Evolutionary conservation across 1,140 invertebrate genomes (phyloP), one percentile per base, ranked within the genome.

Genomic region (Drosophila burlai): DNA sequence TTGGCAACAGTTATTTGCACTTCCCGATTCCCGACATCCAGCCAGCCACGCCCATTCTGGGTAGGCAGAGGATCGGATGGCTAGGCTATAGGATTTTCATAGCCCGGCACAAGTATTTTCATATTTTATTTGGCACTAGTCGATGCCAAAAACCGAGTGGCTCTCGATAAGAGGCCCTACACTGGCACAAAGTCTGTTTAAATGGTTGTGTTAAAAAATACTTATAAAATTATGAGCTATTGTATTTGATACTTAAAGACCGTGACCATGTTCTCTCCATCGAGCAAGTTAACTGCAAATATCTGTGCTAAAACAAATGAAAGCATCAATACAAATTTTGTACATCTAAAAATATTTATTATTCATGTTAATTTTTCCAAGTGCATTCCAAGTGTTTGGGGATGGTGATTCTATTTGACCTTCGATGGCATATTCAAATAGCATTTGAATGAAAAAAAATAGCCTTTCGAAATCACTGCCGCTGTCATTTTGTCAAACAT

Each of bases 1-100:
- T 90, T 90, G 86, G 85, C 81, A 90, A 90, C 85, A 85, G 85
- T 85, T 90, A 90, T 90, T 90, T 90, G 85, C 85, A 82, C 79
- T 90, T 85, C 55, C 85, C 68, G 73, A 57, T 68, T 67, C 31
- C 63, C 49, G 34, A 16, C 18, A 21, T 24, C 38, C 47, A 68
- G 50, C 72, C 74, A 31, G 58, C 63, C 63, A 45, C 40, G 64
- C 47, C 67, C 67, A 46, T 4, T 38, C 31, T 26, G 16, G 38
- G 31, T 42, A 24, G n/a, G n/a, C 31, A 26, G 34, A 40, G 42
- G 58, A 65, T 65, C 52, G 77, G 63, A 57, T 67, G 59, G 54
- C 61, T 66, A 31, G 61, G 68, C 34, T 52, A 50, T 42, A 38
- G 50, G 74, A 62, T 66, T 73, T 76, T 63, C 74, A 66, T 59